A percentile compares a stretch with the other conserved stretches of the same genome.
These are phyloP conservation scores for Echinometra lucunter DNA, from an alignment of 53 echinoderm and acorn worm genomes.

Conservation along the genomic window DNA sequence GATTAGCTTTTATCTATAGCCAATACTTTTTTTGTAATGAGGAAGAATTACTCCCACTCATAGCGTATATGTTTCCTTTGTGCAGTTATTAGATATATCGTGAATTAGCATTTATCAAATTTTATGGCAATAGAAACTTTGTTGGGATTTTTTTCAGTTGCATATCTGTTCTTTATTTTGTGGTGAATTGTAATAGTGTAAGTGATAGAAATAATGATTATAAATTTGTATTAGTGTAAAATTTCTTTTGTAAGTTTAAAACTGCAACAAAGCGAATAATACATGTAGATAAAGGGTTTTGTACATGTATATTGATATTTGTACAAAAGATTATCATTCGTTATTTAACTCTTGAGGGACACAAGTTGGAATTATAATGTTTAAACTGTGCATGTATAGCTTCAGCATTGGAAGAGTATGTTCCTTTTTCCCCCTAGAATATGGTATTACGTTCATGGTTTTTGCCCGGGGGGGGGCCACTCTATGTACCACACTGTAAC, in stretches of 20 bases:
- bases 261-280: not conserved
- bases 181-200: not conserved
- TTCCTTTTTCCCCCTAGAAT: too few relatives aligned
- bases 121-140: not conserved
- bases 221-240: not conserved
- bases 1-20: not conserved
- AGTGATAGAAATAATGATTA: not conserved
- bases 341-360: too few relatives aligned
- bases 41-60: not conserved
- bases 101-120: not conserved
- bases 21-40: not conserved
- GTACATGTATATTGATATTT: not conserved
- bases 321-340: not conserved
- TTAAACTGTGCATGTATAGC: too few relatives aligned
- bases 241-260: not conserved
- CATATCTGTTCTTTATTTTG: not conserved
- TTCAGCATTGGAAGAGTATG: too few relatives aligned
- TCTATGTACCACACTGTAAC: too few relatives aligned
- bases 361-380: too few relatives aligned
- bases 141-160: not conserved
- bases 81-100: not conserved
- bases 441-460: too few relatives aligned
- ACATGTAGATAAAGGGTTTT: not conserved
- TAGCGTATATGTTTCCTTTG: not conserved
- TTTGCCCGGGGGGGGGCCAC: too few relatives aligned